Base-by-base conservation (phyloP, 2,888 invertebrate species). In the Macropis europaea region DNA sequence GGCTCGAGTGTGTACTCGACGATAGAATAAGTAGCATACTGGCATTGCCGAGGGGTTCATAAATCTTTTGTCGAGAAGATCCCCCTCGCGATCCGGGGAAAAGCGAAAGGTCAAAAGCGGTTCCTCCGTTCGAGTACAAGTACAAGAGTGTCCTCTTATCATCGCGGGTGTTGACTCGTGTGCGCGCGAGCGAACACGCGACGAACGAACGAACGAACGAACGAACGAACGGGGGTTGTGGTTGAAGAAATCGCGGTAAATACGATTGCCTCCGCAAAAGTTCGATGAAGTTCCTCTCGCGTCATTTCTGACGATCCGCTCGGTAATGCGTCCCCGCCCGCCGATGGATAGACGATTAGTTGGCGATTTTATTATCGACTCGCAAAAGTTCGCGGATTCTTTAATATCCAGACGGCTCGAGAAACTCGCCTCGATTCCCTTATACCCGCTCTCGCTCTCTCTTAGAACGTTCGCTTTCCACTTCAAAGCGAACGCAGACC, bases 1-100 rank as follows among this genome's bases (percentile, higher is more conserved):
- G 54, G 38, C 64, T 79, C 62, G 67, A 79, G 81, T 74, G 77
- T 73, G 73, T 70, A 81, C 81, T 81, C 69, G 50, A 77, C 63
- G 82, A 73, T 73, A 76, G 82, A 82, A 82, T 83, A 84, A 84
- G 84, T 83, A 84, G 83, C 83, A 56, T 68, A 77, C 79, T 73
- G 78, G 78, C 76, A 77, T 80, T 79, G 79, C 74, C 76, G 78
- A 79, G 76, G 79, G 79, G 77, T 82, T 83, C 83, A 79, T 84
- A 83, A 83, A 84, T 83, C 84, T 84, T 84, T 84, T 84, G 82
- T 84, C 74, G 78, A 69, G 81, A 73, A 81, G 77, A 79, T 75
- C 63, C 70, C 68, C 69, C 72, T 52, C 76, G 57, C 75, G 77
- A 72, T 73, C 66, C 59, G 40, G 64, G 42, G 34, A 50, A 59